These are phyloP conservation scores for Chelon auratus DNA, from an alignment of 2,797 vertebrate species.

Conservation along the genomic window DNA sequence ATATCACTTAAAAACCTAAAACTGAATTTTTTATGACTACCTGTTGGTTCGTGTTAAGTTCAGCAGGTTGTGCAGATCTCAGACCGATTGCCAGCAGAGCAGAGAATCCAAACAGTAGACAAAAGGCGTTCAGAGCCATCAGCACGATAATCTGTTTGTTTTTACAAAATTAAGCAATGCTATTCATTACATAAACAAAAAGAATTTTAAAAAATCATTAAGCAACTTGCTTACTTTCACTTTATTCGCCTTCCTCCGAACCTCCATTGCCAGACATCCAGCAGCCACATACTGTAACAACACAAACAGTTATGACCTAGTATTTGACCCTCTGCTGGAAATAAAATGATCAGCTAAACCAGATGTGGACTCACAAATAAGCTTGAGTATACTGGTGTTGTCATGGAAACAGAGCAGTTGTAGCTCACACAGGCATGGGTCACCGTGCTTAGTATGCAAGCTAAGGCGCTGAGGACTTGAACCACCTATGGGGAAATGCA, in stretches of 20 bases:
- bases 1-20: neutral
- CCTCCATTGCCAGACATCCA: conserved; percentile 73
- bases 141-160: conserved; percentile 75
- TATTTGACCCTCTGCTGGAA: neutral
- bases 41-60: conserved; percentile 69
- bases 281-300: conserved; percentile 78
- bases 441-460: conserved; percentile 73
- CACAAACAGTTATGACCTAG: conserved; percentile 18
- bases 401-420: conserved; percentile 77
- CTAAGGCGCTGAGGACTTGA: conserved; percentile 76
- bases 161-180: neutral
- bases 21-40: conserved; percentile 36
- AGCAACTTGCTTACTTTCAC: conserved; percentile 66
- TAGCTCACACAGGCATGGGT: conserved; percentile 79
- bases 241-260: conserved; percentile 79
- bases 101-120: conserved; percentile 75
- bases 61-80: conserved; percentile 19
- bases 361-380: conserved; percentile 75
- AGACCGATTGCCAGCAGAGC: conserved; percentile 75
- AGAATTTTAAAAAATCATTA: neutral
- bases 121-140: conserved; percentile 77
- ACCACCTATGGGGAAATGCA: conserved; percentile 67
- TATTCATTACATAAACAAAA: neutral
- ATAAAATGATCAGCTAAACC: neutral
- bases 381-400: conserved; percentile 78